phyloP scores from a whole-genome alignment of 2,113 vertebrate species.

The Onychostruthus taczanowskii region DNA sequence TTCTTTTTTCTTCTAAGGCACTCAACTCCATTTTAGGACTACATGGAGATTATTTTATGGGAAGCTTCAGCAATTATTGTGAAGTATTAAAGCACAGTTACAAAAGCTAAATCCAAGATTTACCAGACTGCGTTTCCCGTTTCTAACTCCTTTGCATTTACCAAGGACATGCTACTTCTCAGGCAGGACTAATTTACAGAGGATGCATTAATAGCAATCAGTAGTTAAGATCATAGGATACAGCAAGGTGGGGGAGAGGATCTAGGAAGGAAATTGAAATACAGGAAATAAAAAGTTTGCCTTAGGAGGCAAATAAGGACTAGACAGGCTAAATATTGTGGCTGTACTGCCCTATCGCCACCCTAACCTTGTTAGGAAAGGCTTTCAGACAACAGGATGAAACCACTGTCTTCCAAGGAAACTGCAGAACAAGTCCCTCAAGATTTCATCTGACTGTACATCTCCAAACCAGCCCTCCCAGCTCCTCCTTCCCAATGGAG shows the following conservation, averaged over 20 bases:
- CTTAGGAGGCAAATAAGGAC: constrained; percentile 6
- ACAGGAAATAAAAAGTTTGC: neutral
- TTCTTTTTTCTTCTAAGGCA: constrained; percentile 15
- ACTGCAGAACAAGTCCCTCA: neutral
- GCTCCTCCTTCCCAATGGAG: neutral
- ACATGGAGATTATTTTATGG: neutral
- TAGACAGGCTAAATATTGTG: neutral
- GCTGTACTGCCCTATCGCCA: neutral
- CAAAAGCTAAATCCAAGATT: constrained; percentile 11
- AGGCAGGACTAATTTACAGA: neutral
- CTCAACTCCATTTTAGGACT: constrained; percentile 46
- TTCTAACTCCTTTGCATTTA: neutral
- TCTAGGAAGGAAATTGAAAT: neutral
- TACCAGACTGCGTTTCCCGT: neutral
- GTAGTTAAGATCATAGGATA: neutral
- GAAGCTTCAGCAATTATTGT: constrained; percentile 24
- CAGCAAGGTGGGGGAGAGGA: neutral
- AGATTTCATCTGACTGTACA: neutral
- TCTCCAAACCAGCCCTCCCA: neutral
- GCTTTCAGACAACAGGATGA: neutral
- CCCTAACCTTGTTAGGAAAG: neutral
- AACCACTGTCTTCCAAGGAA: neutral
- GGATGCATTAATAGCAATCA: neutral
- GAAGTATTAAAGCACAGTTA: neutral
- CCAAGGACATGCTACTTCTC: neutral